Evolutionary conservation across 2,113 vertebrate species (phyloP).

Genomic region (Cygnus atratus): DNA sequence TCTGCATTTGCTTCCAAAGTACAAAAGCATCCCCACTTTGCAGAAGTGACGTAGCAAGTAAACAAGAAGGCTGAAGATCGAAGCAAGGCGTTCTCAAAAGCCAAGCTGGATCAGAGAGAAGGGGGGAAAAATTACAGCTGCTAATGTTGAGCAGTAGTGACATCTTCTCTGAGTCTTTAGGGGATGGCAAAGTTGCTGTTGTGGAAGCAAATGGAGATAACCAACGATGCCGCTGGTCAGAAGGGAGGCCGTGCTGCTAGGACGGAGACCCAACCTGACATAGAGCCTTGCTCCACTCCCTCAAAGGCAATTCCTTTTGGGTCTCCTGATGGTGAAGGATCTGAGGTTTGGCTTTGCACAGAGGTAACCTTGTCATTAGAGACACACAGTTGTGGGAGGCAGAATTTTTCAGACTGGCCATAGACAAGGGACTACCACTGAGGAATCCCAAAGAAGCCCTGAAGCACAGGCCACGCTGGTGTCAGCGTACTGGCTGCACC

Average conservation of each 20-base stretch:
- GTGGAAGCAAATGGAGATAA: background rate
- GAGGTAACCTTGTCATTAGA: background rate
- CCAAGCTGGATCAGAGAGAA: background rate
- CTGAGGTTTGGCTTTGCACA: background rate
- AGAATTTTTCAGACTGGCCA: background rate
- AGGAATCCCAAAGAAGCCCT: background rate
- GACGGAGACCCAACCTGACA: background rate
- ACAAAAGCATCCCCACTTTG: background rate
- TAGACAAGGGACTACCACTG: background rate
- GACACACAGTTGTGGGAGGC: background rate
- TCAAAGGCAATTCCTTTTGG: background rate
- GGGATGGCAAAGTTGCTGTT: background rate
- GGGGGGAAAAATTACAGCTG: background rate
- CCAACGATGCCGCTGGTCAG: fast-evolving
- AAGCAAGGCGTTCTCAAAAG: background rate
- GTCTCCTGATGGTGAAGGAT: background rate
- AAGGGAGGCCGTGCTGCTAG: background rate
- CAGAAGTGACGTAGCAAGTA: background rate
- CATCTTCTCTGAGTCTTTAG: background rate
- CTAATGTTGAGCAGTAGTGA: background rate
- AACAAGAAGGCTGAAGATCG: conserved; percentile 21
- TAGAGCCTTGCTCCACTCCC: background rate
- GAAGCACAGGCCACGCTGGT: fast-evolving
- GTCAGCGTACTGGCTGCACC: background rate
- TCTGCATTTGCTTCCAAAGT: background rate